These are phyloP conservation scores for Betta splendens DNA, from an alignment of 2,797 vertebrate genomes.

Conservation along the genomic window DNA sequence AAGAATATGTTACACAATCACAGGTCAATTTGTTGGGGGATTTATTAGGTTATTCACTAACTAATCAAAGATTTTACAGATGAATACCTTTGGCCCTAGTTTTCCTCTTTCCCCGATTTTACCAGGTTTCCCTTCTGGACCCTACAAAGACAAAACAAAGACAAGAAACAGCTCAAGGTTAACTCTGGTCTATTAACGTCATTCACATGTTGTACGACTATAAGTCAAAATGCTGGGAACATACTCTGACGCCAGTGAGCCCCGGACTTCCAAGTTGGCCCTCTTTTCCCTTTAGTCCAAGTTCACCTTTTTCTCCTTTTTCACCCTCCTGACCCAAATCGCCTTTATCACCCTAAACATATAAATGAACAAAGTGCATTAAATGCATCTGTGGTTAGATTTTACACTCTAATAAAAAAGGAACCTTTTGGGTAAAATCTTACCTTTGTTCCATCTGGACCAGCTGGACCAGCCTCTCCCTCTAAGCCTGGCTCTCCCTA, in stretches of 20 bases:
- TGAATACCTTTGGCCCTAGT: conserved; percentile 87
- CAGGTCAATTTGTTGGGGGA: background rate
- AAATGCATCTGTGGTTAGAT: background rate
- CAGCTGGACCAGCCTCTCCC: conserved; percentile 87
- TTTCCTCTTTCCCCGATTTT: conserved; percentile 93
- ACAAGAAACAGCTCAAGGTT: background rate
- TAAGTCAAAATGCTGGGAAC: conserved; percentile 44
- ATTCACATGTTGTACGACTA: background rate
- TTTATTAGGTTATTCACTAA: background rate
- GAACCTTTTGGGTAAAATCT: conserved; percentile 14
- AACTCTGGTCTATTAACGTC: background rate
- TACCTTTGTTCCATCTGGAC: conserved; percentile 93
- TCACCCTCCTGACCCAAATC: conserved; percentile 92
- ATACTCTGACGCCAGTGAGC: conserved; percentile 89
- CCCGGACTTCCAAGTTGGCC: conserved; percentile 88
- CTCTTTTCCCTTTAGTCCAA: conserved; percentile 92
- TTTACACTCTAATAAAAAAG: conserved; percentile 5
- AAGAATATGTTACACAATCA: background rate
- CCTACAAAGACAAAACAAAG: conserved; percentile 73
- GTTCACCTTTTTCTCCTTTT: conserved; percentile 89
- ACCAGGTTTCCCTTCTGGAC: conserved; percentile 94
- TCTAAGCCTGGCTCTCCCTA: conserved; percentile 93
- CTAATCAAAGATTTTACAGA: conserved; percentile 10
- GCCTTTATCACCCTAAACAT: conserved; percentile 92
- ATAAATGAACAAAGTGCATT: background rate